phyloP scores from a whole-genome alignment of 2,888 invertebrate species.

The Athripsodes cinereus region DNA sequence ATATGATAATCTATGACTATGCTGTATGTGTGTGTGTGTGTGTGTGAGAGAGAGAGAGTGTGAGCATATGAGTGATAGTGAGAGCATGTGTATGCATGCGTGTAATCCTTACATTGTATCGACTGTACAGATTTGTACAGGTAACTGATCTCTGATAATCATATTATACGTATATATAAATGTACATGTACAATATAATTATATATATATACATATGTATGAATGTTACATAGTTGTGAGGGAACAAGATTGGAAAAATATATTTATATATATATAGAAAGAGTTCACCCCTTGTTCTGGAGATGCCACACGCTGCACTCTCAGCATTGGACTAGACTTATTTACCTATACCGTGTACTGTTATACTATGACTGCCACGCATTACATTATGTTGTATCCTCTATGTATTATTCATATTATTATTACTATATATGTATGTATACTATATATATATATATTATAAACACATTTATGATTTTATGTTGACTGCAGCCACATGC shows the following conservation, averaged over 20 bases:
- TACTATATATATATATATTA: too few relatives aligned
- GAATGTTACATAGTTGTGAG: background rate
- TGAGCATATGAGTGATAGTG: conserved; percentile 6
- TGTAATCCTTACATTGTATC: background rate
- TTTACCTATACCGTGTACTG: too few relatives aligned
- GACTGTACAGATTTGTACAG: background rate
- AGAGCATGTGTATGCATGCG: background rate
- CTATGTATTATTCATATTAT: too few relatives aligned
- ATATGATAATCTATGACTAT: conserved; percentile 2
- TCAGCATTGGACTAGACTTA: conserved; percentile 19
- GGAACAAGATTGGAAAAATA: background rate
- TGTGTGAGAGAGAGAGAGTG: background rate
- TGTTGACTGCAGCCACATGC: too few relatives aligned
- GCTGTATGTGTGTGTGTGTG: conserved; percentile 1
- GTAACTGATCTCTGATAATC: conserved; percentile 5
- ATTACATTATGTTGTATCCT: too few relatives aligned
- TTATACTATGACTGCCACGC: too few relatives aligned
- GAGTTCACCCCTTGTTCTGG: conserved; percentile 33
- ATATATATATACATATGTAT: background rate
- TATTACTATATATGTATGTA: too few relatives aligned
- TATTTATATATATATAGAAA: too few relatives aligned
- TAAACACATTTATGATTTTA: too few relatives aligned
- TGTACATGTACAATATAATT: background rate
- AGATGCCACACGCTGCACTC: conserved; percentile 41
- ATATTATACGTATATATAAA: background rate